phyloP scores from a whole-genome alignment of 1,140 invertebrate genomes.

The Cotesia typhae region DNA sequence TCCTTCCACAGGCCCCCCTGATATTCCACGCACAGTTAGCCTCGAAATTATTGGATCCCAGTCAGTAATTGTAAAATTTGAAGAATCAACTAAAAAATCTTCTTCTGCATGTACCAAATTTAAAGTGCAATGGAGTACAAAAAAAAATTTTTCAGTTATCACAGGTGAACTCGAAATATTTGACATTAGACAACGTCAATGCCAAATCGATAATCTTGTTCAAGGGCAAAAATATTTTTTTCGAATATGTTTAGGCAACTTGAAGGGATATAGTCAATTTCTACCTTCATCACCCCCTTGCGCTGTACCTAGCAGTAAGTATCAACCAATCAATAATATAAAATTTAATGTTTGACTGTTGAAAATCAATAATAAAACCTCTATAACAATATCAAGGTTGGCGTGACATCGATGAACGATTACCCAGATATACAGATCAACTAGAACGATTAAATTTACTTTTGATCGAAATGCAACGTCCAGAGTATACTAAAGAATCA shows the following conservation, averaged over 20 bases:
- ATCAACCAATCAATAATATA: constrained; percentile 7
- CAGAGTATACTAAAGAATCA: constrained; percentile 70
- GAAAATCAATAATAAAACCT: constrained; percentile 23
- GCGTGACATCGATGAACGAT: constrained; percentile 78
- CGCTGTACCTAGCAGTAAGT: constrained; percentile 90
- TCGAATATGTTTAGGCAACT: constrained; percentile 84
- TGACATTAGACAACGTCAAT: constrained; percentile 71
- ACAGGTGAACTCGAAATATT: constrained; percentile 81
- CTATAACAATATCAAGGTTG: constrained; percentile 69
- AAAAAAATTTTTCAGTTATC: constrained; percentile 81
- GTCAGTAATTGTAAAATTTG: constrained; percentile 78
- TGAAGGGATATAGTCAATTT: constrained; percentile 89
- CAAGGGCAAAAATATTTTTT: constrained; percentile 89
- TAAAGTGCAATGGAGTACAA: constrained; percentile 89
- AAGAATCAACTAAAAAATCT: constrained; percentile 73
- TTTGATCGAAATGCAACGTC: constrained; percentile 74
- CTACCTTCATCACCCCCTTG: constrained; percentile 78
- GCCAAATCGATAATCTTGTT: constrained; percentile 70
- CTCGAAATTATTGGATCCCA: constrained; percentile 85
- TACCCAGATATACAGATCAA: constrained; percentile 75
- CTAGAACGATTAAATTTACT: constrained; percentile 78
- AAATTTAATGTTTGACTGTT: neutral
- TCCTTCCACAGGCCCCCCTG: constrained; percentile 76
- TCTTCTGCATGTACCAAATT: constrained; percentile 88
- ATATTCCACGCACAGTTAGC: constrained; percentile 77